Percentiles rank a stretch among this genome's conserved stretches.
These are phyloP conservation scores for Dicentrarchus labrax DNA, from an alignment of 2,113 vertebrate genomes.

Conservation along the genomic window DNA sequence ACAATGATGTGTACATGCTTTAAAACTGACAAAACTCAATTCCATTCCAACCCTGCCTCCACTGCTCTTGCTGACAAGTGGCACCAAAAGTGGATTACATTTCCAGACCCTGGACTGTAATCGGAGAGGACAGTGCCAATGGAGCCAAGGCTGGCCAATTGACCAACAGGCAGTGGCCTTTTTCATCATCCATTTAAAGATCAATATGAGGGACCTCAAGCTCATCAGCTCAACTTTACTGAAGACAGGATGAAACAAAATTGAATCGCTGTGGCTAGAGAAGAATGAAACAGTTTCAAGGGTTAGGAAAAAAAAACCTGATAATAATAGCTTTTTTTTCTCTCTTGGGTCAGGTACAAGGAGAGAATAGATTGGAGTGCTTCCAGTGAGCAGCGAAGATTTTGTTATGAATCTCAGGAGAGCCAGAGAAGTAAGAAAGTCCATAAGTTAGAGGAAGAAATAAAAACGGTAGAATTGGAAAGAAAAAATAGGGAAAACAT, in stretches of 20 bases:
- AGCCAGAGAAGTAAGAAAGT: conserved; percentile 17
- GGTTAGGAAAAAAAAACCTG: conserved; percentile 11
- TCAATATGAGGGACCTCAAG: conserved; percentile 73
- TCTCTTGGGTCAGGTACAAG: conserved; percentile 44
- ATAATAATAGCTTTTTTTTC: conserved; percentile 34
- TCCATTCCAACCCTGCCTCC: conserved; percentile 19
- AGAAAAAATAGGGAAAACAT: neutral
- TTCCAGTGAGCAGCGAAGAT: conserved; percentile 61
- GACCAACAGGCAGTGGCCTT: conserved; percentile 65
- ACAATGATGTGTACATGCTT: conserved; percentile 2
- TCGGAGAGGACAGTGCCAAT: conserved; percentile 67
- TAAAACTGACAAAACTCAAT: conserved; percentile 27
- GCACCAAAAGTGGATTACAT: conserved; percentile 62
- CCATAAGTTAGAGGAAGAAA: neutral
- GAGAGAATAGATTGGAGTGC: conserved; percentile 60
- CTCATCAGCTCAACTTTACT: conserved; percentile 72
- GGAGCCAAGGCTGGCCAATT: conserved; percentile 55
- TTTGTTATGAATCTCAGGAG: conserved; percentile 63
- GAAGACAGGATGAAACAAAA: conserved; percentile 66
- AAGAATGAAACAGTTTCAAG: conserved; percentile 41
- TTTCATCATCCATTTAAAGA: conserved; percentile 81
- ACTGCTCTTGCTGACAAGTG: conserved; percentile 57
- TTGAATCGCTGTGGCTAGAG: conserved; percentile 51
- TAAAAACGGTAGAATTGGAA: conserved; percentile 1
- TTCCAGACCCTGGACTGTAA: conserved; percentile 53